Evolutionary conservation across 2,797 vertebrate species (phyloP).

Genomic region (Lates japonicus): DNA sequence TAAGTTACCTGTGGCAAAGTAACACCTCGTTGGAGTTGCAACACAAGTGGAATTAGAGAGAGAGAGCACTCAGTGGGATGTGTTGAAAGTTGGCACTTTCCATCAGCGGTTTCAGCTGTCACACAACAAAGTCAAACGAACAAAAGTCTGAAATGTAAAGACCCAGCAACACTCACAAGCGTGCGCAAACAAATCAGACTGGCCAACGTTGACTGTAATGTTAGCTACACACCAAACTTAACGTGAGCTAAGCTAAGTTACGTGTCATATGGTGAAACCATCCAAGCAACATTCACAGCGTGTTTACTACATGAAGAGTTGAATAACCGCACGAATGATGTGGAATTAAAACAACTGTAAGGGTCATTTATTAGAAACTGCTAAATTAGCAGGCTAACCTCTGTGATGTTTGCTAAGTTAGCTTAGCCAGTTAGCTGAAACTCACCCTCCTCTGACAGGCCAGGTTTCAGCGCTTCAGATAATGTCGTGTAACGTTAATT

Average conservation of each 20-base stretch:
- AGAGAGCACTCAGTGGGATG: conserved; percentile 16
- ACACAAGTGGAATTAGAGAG: conserved; percentile 31
- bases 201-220: conserved; percentile 48
- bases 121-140: background rate
- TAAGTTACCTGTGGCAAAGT: conserved; percentile 45
- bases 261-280: conserved; percentile 68
- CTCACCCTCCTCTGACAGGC: conserved; percentile 87
- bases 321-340: background rate
- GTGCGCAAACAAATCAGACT: conserved; percentile 6
- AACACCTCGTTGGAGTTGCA: conserved; percentile 36
- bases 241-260: conserved; percentile 73
- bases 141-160: background rate
- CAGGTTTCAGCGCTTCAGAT: conserved; percentile 70
- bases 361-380: background rate
- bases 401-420: conserved; percentile 77
- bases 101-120: background rate
- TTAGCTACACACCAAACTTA: conserved; percentile 74
- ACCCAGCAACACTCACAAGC: background rate
- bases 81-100: conserved; percentile 35
- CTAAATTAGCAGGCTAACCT: conserved; percentile 43
- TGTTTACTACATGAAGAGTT: background rate
- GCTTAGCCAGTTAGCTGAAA: conserved; percentile 78
- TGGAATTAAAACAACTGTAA: background rate
- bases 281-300: background rate
- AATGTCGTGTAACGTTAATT: conserved; percentile 71